Base-by-base conservation (phyloP, 1,140 invertebrate genomes). In the Nephila pilipes region DNA sequence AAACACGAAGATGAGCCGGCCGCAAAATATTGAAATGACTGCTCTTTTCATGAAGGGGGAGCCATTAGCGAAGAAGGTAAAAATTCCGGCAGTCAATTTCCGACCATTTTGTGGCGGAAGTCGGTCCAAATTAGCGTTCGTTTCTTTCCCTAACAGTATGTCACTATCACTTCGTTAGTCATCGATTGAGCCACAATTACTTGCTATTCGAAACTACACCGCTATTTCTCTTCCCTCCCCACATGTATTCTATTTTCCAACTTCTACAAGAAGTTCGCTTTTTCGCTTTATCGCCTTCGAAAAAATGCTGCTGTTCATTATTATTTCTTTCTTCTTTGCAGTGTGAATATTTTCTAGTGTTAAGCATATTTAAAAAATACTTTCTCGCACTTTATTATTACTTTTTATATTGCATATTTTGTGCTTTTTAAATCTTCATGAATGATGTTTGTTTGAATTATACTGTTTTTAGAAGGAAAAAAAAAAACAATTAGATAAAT, bases 171-270 rank as follows among this genome's bases (percentile, higher is more conserved):
- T 93, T 93, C 92, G 92, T 93, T 93, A 93, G 63, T 22, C 83
- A 81, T 87, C 92, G 92, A 93, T 93, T 93, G 85, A 93, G 36
- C n/a, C 32, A 65, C 92, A 93, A 93, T 93, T 93, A 93, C 85
- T 20, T 29, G 46, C 57, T 32, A 87, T 93, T 93, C 55, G 92
- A 88, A 87, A 79, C 92, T 85, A 29, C 63, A 58, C 38, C 60
- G 20, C 57, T 55, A 3, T 36, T 32, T 20, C 54, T 25, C 29
- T 57, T 2, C 4, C 25, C 55, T 25, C 5, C 46, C 46, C 81
- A 12, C 36, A 29, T 5, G 46, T 60, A 36, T 88, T 88, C 6
- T 88, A 54, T 88, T 54, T 14, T 54, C 38, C 20, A 75, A 75
- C 36, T 69, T 88, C 29, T 18, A 29, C 36, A 10, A 79, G 12